Base-by-base conservation (phyloP, 1,140 invertebrate genomes). In the Drosophila asahinai region DNA sequence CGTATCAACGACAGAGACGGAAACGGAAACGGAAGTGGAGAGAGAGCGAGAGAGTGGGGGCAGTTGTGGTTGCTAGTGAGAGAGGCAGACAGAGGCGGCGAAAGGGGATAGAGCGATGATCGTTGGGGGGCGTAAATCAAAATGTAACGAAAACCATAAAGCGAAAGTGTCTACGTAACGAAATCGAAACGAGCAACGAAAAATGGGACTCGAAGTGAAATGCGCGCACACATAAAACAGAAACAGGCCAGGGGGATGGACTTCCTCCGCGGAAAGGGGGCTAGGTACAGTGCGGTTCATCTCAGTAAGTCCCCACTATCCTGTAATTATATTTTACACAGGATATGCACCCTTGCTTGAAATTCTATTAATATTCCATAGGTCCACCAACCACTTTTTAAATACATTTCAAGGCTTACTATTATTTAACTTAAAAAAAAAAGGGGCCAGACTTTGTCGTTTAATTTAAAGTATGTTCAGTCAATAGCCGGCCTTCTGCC, bases 121-220 rank as follows among this genome's bases (percentile, higher is more conserved):
- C 67, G 40, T 60, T 72, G 36, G 30, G 22, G 40, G 66, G 54
- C 70, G 70, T 52, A 73, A 72, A 73, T 73, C 19, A 73, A 73
- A 73, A 73, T 33, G 55, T 61, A 73, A 61, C 36, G n/a, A 61
- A 73, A 73, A 73, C 68, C 55, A 73, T 73, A 73, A 73, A 52
- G 45, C 47, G 54, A 73, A 73, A 73, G 67, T 73, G 71, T 73
- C 67, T 73, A 73, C 47, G 52, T 51, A 80, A 62, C 45, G 45
- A 74, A 75, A 68, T 63, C 22, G 58, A 63, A 66, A 80, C 57
- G 55, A 73, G 71, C 70, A 72, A 73, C 42, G 17, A 19, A 73
- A 73, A 81, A 82, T 38, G 72, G 68, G 51, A 43, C 62, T 55
- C 49, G n/a, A 63, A 80, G 75, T 47, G 54, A 65, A 82, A 77